Evolutionary conservation across 2,888 invertebrate genomes (phyloP).

Genomic region (Amblyteles armatorius): DNA sequence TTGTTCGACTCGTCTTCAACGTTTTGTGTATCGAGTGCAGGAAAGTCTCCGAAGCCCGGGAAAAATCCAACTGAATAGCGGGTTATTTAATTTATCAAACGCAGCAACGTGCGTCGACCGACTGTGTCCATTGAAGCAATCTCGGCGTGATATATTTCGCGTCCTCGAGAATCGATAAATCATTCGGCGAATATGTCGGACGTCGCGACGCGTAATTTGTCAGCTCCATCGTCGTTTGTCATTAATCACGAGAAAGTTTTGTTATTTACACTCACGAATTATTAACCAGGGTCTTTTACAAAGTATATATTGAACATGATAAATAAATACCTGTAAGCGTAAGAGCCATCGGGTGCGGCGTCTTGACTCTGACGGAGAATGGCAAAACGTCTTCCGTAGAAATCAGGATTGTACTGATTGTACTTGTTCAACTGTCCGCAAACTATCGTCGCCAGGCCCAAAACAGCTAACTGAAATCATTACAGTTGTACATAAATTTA

Average conservation of each 20-base stretch:
- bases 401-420: slow-evolving; percentile 73
- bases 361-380: slow-evolving; percentile 82
- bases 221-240: slow-evolving; percentile 38
- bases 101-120: too few relatives aligned
- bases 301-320: slow-evolving; percentile 6
- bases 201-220: slow-evolving; percentile 44
- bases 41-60: not conserved
- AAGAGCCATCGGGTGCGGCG: slow-evolving; percentile 81
- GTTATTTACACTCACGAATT: not conserved
- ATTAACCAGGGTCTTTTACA: not conserved
- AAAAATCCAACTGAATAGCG: not conserved
- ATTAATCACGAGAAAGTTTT: slow-evolving; percentile 56
- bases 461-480: slow-evolving; percentile 70
- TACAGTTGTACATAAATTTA: slow-evolving; percentile 44
- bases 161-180: slow-evolving; percentile 41
- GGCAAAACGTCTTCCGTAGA: slow-evolving; percentile 79
- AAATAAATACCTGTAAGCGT: slow-evolving; percentile 81
- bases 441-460: slow-evolving; percentile 73
- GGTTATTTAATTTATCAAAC: too few relatives aligned
- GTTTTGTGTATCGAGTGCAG: not conserved
- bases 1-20: not conserved
- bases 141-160: too few relatives aligned
- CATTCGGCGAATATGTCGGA: slow-evolving; percentile 25
- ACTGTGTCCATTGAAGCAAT: too few relatives aligned
- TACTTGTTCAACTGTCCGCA: slow-evolving; percentile 76